Conservation (phyloP, 2,888 invertebrate species). For the Isoperla grammatica region DNA sequence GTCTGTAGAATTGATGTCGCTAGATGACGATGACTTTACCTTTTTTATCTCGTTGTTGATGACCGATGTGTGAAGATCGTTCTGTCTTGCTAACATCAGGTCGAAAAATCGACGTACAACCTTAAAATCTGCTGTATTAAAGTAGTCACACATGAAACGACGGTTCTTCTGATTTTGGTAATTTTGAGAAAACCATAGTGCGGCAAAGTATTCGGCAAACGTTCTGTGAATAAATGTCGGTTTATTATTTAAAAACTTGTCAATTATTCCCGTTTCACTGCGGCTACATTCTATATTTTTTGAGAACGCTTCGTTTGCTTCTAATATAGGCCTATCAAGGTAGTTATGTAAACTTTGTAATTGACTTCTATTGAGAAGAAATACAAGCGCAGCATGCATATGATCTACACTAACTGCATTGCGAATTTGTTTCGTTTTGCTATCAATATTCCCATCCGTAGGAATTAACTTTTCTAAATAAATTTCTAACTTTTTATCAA, state of each 20-base stretch:
- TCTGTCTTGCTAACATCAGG: constrained; percentile 11
- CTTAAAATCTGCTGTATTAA: constrained; percentile 9
- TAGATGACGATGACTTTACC: neutral
- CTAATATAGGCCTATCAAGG: no score
- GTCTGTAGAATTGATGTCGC: neutral
- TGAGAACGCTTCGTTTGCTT: no score
- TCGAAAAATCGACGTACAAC: constrained; percentile 21
- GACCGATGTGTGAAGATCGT: constrained; percentile 15
- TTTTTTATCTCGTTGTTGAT: constrained; percentile 10
- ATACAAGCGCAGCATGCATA: neutral
- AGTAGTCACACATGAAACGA: constrained; percentile 2
- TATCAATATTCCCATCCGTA: neutral
- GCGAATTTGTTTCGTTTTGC: neutral
- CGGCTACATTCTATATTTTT: neutral
- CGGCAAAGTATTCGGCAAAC: constrained; percentile 26
- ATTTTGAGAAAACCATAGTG: constrained; percentile 19
- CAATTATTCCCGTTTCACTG: constrained; percentile 19
- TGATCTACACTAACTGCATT: neutral
- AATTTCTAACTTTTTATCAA: neutral
- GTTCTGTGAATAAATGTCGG: constrained; percentile 21
- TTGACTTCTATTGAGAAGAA: neutral
- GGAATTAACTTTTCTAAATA: neutral
- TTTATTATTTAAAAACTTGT: constrained; percentile 2
- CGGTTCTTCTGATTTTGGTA: constrained; percentile 6
- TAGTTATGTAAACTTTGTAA: neutral